Base-by-base conservation (phyloP, 1,140 invertebrate species). In the Venustaconcha ellipsiformis region DNA sequence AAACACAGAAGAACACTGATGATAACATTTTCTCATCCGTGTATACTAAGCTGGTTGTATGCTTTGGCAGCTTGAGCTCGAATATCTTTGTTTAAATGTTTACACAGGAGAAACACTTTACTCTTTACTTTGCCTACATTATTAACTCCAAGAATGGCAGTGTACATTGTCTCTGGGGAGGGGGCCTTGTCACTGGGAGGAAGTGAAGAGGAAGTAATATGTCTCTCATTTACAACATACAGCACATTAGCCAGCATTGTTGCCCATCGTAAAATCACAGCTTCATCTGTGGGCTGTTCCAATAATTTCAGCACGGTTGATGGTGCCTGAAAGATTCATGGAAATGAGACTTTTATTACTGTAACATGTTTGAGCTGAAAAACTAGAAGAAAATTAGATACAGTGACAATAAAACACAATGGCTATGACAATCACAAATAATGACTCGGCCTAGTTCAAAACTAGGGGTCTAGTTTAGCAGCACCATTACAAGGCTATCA, bases 121-220 rank as follows among this genome's bases (percentile, higher is more conserved):
- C 88, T 90, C 48, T 88, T 87, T 56, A 93, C 84, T 69, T 88
- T 88, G 26, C 90, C 90, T 15, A 88, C 73, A 23, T 83, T 85
- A 73, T 90, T 89, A 18, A 92, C 85, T 20, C 92, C 91, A 84
- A 89, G 91, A 55, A 93, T 84, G 2, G 90, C 90, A 15, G 91
- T 89, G 85, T 92, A 92, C 88, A 93, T 90, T 37, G 92, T 93
- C 75, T 93, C 92, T 6, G 92, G 92, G 17, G 92, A 92, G 8
- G 92, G 88, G n/a, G 92, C 92, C 79, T 93, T 93, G 70, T 92
- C 90, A 76, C 91, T 90, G 4, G 90, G 81, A 30, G 92, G 92
- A 14, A 93, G 87, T 78, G 91, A 91, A 48, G 89, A 80, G 30
- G 88, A 87, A 70, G 91, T 90, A 17, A 93, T 82, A 57, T 91